Base-by-base conservation (phyloP, 2,797 vertebrate species). In the Anolis apletophallus region DNA sequence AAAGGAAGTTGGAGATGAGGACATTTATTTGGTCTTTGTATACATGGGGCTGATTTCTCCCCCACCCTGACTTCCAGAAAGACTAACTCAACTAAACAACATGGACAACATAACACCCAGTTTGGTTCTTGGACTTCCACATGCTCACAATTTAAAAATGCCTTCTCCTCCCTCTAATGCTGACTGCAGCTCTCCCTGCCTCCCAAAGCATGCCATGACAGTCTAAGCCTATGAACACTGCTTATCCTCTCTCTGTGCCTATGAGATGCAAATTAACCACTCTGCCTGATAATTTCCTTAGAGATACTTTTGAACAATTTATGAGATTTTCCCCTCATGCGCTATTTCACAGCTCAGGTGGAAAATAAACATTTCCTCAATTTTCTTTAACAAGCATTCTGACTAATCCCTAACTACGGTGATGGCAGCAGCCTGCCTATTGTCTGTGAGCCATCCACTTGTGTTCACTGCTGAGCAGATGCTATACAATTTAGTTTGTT, bases 311-410 rank as follows among this genome's bases (percentile, higher is more conserved):
- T 76, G 71, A 26, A 80, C 77, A 88, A 84, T 88, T 84, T 80
- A 80, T 68, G 77, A 81, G 57, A 77, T 77, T 67, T 57, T 80
- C 79, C 71, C 77, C 74, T 75, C 10, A 84, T 14, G 73, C 0
- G 17, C 2, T 10, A 21, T 54, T 77, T 59, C 61, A 77, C 1
- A 83, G 40, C 32, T 75, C 74, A 55, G 34, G 32, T 81, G 14
- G 34, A 79, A 84, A 71, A 87, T 17, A 54, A 54, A 83, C 32
- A 67, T 84, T 75, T 77, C 52, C 50, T 87, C 68, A 82, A 78
- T 90, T 72, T 71, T 84, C 59, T 87, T n/a, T 88, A 84, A 88
- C 71, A 80, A 84, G 77, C 50, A 10, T 32, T 68, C 34, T 46
- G n/a, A 5, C 46, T 64, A 83, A 64, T 83, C 32, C n/a, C 55